Evolutionary conservation across 92 coral and sea anemone genomes (phyloP).

Genomic region (Pocillopora grandis): DNA sequence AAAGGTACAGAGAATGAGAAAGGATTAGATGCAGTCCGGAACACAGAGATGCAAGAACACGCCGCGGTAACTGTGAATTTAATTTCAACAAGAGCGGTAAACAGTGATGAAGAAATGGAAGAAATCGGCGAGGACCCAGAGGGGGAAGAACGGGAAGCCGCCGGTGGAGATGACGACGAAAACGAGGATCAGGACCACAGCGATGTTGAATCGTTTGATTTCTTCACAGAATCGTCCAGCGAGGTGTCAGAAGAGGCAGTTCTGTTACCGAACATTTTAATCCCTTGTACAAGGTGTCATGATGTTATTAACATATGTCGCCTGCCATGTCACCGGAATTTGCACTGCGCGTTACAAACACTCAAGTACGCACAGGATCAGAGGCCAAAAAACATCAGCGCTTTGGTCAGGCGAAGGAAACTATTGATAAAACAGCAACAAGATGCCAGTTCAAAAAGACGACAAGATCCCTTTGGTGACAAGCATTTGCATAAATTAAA

Average conservation of each 20-base stretch:
- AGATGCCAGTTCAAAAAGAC: constrained; percentile 51
- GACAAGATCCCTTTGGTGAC: constrained; percentile 49
- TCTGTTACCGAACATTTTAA: constrained; percentile 69
- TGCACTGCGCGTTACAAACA: constrained; percentile 83
- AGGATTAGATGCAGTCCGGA: constrained; percentile 26
- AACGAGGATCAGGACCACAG: constrained; percentile 18
- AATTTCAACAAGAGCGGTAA: constrained; percentile 48
- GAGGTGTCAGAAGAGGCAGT: constrained; percentile 29
- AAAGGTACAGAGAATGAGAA: constrained; percentile 36
- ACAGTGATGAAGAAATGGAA: constrained; percentile 48
- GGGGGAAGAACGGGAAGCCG: constrained; percentile 29
- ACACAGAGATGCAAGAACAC: constrained; percentile 38
- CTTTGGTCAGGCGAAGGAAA: constrained; percentile 67
- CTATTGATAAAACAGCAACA: constrained; percentile 62
- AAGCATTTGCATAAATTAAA: constrained; percentile 68
- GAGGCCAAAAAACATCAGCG: constrained; percentile 53
- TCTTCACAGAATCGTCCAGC: constrained; percentile 29
- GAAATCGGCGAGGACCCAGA: constrained; percentile 28
- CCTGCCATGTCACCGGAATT: constrained; percentile 71
- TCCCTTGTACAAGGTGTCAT: constrained; percentile 87
- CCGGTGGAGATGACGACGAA: background rate
- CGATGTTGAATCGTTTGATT: constrained; percentile 17
- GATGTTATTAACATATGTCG: constrained; percentile 75
- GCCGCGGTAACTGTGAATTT: constrained; percentile 82
- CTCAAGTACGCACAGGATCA: constrained; percentile 68